These are phyloP conservation scores for Diplodus sargus DNA, from an alignment of 2,797 vertebrate genomes.

Conservation along the genomic window DNA sequence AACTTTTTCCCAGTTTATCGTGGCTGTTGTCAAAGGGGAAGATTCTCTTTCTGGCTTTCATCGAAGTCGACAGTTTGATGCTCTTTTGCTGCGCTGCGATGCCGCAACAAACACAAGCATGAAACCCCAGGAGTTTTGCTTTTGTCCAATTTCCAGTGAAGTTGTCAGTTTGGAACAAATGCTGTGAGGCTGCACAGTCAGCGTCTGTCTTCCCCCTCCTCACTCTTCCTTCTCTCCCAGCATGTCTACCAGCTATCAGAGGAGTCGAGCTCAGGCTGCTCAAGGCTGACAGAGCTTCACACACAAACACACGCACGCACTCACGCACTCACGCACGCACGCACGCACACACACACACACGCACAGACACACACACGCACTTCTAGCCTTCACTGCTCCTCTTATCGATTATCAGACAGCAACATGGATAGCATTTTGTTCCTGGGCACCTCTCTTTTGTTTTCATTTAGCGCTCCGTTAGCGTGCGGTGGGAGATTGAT, in stretches of 20 bases:
- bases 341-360: constrained; percentile 22
- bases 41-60: neutral
- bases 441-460: constrained; percentile 70
- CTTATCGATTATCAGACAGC: constrained; percentile 60
- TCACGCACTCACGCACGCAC: constrained; percentile 11
- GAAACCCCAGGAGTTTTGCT: constrained; percentile 15
- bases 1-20: neutral
- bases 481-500: constrained; percentile 63
- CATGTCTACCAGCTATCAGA: constrained; percentile 31
- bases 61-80: constrained; percentile 31
- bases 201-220: constrained; percentile 33
- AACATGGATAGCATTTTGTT: constrained; percentile 59
- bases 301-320: constrained; percentile 16
- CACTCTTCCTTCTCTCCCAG: constrained; percentile 29
- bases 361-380: constrained; percentile 4
- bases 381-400: constrained; percentile 31
- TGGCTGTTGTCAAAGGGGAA: constrained; percentile 1
- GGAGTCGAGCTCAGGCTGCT: constrained; percentile 18
- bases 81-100: neutral
- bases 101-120: neutral
- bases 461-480: constrained; percentile 79
- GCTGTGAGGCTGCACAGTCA: constrained; percentile 40
- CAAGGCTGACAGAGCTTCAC: constrained; percentile 27
- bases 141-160: constrained; percentile 48
- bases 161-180: constrained; percentile 61